These are phyloP conservation scores for Lucifuga dentata DNA, from an alignment of 2,113 vertebrate species.

Conservation along the genomic window DNA sequence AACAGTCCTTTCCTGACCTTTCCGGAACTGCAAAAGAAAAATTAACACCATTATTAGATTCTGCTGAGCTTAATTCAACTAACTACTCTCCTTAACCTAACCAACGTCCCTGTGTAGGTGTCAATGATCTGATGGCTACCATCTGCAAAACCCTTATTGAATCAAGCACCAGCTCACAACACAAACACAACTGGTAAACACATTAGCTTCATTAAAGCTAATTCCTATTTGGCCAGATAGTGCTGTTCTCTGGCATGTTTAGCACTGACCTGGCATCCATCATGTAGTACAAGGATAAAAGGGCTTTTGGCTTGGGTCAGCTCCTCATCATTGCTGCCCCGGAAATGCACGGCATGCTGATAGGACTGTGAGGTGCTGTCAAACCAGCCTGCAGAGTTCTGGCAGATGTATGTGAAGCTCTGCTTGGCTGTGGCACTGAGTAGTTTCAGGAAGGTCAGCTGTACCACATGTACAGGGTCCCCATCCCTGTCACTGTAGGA, in stretches of 20 bases:
- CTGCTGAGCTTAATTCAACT: constrained; percentile 8
- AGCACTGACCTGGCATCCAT: constrained; percentile 89
- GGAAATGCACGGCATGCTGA: constrained; percentile 83
- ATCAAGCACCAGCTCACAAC: constrained; percentile 25
- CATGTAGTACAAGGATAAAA: constrained; percentile 81
- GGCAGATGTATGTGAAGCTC: constrained; percentile 89
- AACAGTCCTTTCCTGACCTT: constrained; percentile 86
- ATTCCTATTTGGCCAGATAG: constrained; percentile 18
- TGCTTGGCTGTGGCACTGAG: constrained; percentile 88
- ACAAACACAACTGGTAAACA: constrained; percentile 32
- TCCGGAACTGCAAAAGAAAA: constrained; percentile 82
- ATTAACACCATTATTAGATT: constrained; percentile 36
- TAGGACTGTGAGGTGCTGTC: constrained; percentile 80
- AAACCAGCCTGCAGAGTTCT: constrained; percentile 89
- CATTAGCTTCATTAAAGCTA: constrained; percentile 29
- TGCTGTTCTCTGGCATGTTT: not conserved
- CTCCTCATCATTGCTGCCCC: constrained; percentile 86
- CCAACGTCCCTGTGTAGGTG: constrained; percentile 1
- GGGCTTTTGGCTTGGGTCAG: constrained; percentile 83
- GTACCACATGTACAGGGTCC: constrained; percentile 86
- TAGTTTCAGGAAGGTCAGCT: constrained; percentile 92
- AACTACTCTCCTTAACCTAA: not conserved
- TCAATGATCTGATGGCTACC: constrained; percentile 22
- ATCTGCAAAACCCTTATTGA: constrained; percentile 11
- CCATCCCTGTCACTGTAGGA: constrained; percentile 89